Base-by-base conservation (phyloP, 1,140 invertebrate species). In the Aphelenchoides fujianensis region DNA sequence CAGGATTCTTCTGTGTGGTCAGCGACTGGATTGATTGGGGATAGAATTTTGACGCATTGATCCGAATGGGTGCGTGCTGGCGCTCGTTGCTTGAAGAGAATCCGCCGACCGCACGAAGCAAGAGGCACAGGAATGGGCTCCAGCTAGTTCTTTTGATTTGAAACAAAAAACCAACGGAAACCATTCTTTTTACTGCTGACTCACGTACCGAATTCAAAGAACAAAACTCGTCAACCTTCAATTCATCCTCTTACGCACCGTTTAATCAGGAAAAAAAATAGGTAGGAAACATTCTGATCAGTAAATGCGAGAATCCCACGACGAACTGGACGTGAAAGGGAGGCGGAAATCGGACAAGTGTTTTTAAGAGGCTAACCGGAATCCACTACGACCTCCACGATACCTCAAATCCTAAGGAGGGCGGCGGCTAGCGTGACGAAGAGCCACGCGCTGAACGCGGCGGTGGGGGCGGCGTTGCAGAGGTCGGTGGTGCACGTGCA, bases 401-500 rank as follows among this genome's bases (percentile, higher is more conserved):
- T n/a, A n/a, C 41, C 23, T 48, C 41, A 12, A 48, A 48, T 23
- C 23, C 23, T 12, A 12, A 48, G 23, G 23, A 16, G 23, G 55
- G 23, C 55, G 55, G 34, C 55, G 34, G 34, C 19, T 27, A 5
- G 19, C 12, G 28, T 32, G 5, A 59, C 55, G 5, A 32, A 5
- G 34, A 19, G 7, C 55, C 55, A 59, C 34, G 5, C 23, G 28
- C 12, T 7, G 19, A 5, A 30, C 19, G 23, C 7, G 5, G 7
- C 23, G 41, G 12, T 48, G 12, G 41, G 41, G 41, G 55, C 55
- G 55, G 5, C 23, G 55, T 59, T 59, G 55, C 55, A 59, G 55
- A 59, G 34, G 19, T 59, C 19, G 55, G 5, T 5, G 5, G 5
- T 7, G 23, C 55, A 59, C 55, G 55, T 59, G 19, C 55, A 59